Evolutionary conservation across 2,113 vertebrate species (phyloP).

Genomic region (Chaetodon auriga): DNA sequence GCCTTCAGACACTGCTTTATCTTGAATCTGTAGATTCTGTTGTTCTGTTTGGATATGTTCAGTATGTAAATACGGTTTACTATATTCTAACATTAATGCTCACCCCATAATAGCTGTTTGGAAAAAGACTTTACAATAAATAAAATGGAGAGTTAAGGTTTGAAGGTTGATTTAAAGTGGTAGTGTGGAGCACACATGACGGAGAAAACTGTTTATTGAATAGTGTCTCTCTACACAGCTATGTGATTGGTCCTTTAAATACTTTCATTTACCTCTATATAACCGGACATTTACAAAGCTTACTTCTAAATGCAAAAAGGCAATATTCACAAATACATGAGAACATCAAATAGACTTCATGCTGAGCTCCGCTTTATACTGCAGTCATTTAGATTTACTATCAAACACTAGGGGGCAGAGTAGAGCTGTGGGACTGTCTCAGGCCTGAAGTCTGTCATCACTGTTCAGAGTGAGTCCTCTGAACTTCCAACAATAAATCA

Average conservation of each 20-base stretch:
- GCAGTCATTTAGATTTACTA: conserved; percentile 19
- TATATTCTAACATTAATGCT: not conserved
- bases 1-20: not conserved
- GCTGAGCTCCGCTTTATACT: not conserved
- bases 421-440: not conserved
- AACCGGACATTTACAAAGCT: conserved; percentile 52
- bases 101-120: not conserved
- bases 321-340: conserved; percentile 22
- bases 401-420: conserved; percentile 56
- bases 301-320: conserved; percentile 35
- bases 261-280: conserved; percentile 7
- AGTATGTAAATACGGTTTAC: not conserved
- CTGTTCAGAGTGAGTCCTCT: not conserved
- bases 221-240: conserved; percentile 34
- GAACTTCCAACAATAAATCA: conserved; percentile 61
- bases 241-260: conserved; percentile 44
- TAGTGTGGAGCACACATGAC: not conserved
- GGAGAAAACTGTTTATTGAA: conserved; percentile 35
- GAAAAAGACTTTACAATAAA: conserved; percentile 2
- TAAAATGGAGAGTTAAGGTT: not conserved
- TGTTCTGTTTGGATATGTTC: not conserved
- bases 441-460: not conserved
- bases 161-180: not conserved
- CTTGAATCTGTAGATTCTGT: not conserved
- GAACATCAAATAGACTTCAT: conserved; percentile 7